Evolutionary conservation across 1,140 invertebrate species (phyloP).

Genomic region (Kradibia gibbosae): DNA sequence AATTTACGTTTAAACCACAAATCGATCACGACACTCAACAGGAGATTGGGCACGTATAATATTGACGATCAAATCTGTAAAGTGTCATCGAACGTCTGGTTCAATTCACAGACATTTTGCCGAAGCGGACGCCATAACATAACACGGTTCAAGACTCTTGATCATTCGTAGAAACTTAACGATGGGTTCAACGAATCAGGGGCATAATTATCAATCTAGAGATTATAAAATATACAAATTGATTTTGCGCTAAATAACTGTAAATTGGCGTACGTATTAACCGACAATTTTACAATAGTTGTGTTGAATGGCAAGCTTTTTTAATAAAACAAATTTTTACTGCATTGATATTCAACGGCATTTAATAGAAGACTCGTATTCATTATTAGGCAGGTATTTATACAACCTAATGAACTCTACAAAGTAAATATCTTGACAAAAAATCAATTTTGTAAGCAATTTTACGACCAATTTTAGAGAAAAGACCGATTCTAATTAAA

Average conservation of each 20-base stretch:
- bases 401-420: too few species aligned
- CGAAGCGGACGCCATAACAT: background rate
- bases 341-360: too few species aligned
- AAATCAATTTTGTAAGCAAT: too few species aligned
- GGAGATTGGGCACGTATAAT: conserved; percentile 15
- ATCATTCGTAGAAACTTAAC: conserved; percentile 9
- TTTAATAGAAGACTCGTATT: too few species aligned
- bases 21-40: conserved; percentile 14
- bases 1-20: conserved; percentile 17
- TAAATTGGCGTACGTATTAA: background rate
- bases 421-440: too few species aligned
- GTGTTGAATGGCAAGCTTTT: background rate
- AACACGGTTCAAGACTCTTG: background rate
- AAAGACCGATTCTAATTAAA: too few species aligned
- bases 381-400: too few species aligned
- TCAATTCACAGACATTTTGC: conserved; percentile 38
- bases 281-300: background rate
- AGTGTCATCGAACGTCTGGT: conserved; percentile 35
- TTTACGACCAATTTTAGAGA: too few species aligned
- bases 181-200: background rate
- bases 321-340: too few species aligned
- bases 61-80: conserved; percentile 34
- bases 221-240: too few species aligned
- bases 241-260: background rate
- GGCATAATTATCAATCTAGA: background rate